phyloP scores from a whole-genome alignment of 2,797 vertebrate genomes.

The Mormyrus proboscirostris region DNA sequence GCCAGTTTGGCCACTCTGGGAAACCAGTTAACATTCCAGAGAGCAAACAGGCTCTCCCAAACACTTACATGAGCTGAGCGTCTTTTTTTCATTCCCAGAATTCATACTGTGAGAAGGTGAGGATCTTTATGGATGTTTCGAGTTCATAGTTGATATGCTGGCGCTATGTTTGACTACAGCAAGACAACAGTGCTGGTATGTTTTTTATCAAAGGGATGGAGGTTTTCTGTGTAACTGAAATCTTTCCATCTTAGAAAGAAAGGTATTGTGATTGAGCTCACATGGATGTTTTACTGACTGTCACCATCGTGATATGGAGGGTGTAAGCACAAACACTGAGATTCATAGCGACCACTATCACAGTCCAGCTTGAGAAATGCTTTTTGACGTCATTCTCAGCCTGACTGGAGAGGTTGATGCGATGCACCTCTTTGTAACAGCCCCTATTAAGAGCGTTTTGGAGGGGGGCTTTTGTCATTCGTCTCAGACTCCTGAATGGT shows the following conservation, averaged over 20 bases:
- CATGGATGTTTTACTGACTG: not conserved
- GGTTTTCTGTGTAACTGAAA: not conserved
- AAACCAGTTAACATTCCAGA: conserved; percentile 21
- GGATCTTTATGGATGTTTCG: not conserved
- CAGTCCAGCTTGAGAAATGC: not conserved
- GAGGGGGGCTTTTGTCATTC: not conserved
- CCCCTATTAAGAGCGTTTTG: not conserved
- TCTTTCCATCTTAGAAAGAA: not conserved
- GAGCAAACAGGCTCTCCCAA: not conserved
- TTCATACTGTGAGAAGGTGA: not conserved
- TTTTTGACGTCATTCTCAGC: not conserved
- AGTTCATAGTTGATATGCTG: not conserved
- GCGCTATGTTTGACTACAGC: not conserved
- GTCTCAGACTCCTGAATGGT: not conserved
- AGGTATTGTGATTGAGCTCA: not conserved
- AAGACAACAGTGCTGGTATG: not conserved
- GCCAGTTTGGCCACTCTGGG: conserved; percentile 5
- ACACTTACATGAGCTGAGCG: not conserved
- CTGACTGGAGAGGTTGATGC: not conserved
- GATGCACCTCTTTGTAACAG: not conserved
- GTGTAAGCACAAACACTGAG: not conserved
- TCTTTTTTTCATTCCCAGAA: not conserved
- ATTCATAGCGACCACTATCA: not conserved
- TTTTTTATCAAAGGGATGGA: not conserved
- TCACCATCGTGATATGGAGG: not conserved